Evolutionary conservation across 1,140 invertebrate species (phyloP).

Genomic region (Caenorhabditis inopinata): DNA sequence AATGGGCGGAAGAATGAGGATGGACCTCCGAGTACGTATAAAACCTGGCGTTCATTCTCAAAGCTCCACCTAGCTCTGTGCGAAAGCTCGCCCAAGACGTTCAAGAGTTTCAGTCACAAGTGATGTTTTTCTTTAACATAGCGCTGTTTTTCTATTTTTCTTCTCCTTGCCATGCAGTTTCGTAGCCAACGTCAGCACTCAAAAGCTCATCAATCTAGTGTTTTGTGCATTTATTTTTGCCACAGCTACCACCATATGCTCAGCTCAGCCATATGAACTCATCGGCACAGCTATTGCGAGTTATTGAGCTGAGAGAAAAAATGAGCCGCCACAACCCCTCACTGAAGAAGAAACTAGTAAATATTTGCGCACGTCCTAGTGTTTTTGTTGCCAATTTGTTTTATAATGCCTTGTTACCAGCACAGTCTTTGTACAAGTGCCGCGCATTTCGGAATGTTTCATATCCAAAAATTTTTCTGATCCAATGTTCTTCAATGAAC

Average conservation of each 20-base stretch:
- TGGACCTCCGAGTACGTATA: no score
- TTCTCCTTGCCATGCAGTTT: background rate
- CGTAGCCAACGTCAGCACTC: background rate
- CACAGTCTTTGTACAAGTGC: background rate
- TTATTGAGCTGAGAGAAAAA: background rate
- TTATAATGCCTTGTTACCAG: background rate
- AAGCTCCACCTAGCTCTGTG: no score
- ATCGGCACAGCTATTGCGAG: background rate
- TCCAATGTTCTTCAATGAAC: no score
- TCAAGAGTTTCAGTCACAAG: no score
- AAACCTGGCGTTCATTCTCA: no score
- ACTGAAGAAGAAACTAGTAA: background rate
- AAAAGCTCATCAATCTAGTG: conserved; percentile 30
- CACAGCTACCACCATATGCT: conserved; percentile 13
- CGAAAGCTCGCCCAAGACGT: no score
- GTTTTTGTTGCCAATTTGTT: no score
- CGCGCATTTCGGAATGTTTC: no score
- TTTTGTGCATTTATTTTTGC: conserved; percentile 20
- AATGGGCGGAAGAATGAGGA: no score
- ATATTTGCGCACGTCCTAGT: background rate
- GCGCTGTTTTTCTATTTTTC: background rate
- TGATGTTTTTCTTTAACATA: no score
- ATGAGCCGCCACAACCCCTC: background rate
- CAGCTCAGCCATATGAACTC: conserved; percentile 10
- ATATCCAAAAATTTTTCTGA: no score